Percentiles rank a stretch among this genome's conserved stretches.
These are phyloP conservation scores for Monodelphis domestica DNA, from an alignment of 2,797 vertebrate species.

Conservation along the genomic window DNA sequence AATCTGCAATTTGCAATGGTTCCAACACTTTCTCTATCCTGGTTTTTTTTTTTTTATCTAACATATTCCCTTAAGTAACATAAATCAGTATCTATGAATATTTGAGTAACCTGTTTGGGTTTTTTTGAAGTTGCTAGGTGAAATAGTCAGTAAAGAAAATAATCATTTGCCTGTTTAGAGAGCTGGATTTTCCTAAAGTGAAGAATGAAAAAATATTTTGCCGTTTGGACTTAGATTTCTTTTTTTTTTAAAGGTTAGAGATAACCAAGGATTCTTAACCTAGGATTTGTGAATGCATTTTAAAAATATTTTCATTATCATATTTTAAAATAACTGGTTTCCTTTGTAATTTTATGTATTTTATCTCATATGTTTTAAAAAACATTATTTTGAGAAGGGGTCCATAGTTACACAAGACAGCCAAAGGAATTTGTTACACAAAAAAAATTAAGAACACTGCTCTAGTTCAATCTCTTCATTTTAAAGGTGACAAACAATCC, in stretches of 20 bases:
- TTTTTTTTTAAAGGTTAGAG: neutral
- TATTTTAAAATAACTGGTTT: neutral
- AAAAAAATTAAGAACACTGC: neutral
- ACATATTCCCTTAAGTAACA: slow-evolving; percentile 2
- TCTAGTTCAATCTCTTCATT: neutral
- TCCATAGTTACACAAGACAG: neutral
- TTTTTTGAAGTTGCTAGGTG: slow-evolving; percentile 34
- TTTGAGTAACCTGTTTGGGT: neutral
- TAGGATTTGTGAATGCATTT: neutral
- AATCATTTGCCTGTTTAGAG: slow-evolving; percentile 9
- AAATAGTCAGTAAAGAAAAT: neutral
- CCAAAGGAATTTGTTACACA: neutral
- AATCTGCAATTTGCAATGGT: slow-evolving; percentile 20
- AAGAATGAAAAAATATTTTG: neutral
- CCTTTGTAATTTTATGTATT: neutral
- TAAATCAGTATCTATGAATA: neutral
- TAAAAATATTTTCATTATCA: neutral
- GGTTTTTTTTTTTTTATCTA: neutral
- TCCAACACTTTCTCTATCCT: slow-evolving; percentile 27
- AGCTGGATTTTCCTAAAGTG: neutral
- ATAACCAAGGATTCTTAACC: neutral
- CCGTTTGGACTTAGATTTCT: neutral
- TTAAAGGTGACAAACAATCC: neutral
- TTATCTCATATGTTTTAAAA: no score
- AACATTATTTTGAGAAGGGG: neutral